A percentile compares a stretch with the other conserved stretches of the same genome.
Evolutionary conservation across 1,140 invertebrate genomes (phyloP).

Genomic region (Harlomillsia oculata): DNA sequence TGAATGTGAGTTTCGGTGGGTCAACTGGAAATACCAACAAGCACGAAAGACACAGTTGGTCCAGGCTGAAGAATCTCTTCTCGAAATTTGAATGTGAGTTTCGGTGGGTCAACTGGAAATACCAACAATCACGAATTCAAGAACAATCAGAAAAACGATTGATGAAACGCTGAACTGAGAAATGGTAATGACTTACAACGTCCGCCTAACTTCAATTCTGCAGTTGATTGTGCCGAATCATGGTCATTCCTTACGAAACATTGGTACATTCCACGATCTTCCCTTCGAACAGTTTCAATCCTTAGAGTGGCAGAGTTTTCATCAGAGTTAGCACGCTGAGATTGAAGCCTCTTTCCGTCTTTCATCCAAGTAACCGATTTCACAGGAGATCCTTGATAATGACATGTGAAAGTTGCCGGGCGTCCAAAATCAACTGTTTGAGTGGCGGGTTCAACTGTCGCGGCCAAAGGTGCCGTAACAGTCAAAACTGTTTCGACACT

Average conservation of each 20-base stretch:
- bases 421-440: conserved; percentile 88
- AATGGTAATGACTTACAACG: conserved; percentile 53
- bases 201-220: conserved; percentile 84
- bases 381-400: conserved; percentile 78
- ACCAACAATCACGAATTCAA: no score
- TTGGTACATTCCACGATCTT: conserved; percentile 96
- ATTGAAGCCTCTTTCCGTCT: conserved; percentile 71
- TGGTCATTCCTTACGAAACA: conserved; percentile 90
- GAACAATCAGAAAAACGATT: no score
- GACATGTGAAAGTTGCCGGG: conserved; percentile 78
- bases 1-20: conserved; percentile 74
- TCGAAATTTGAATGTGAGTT: conserved; percentile 72
- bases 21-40: conserved; percentile 51
- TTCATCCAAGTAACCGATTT: conserved; percentile 85
- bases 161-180: no score
- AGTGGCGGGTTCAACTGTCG: conserved; percentile 74
- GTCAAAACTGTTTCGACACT: conserved; percentile 84
- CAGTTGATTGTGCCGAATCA: conserved; percentile 82
- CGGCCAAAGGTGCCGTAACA: conserved; percentile 75
- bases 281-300: conserved; percentile 81
- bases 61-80: conserved; percentile 80
- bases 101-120: conserved; percentile 67
- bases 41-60: conserved; percentile 44
- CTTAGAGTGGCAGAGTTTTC: conserved; percentile 63
- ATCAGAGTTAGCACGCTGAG: conserved; percentile 61